Evolutionary conservation across 2,888 invertebrate species (phyloP).

Genomic region (Nymphalis urticae): DNA sequence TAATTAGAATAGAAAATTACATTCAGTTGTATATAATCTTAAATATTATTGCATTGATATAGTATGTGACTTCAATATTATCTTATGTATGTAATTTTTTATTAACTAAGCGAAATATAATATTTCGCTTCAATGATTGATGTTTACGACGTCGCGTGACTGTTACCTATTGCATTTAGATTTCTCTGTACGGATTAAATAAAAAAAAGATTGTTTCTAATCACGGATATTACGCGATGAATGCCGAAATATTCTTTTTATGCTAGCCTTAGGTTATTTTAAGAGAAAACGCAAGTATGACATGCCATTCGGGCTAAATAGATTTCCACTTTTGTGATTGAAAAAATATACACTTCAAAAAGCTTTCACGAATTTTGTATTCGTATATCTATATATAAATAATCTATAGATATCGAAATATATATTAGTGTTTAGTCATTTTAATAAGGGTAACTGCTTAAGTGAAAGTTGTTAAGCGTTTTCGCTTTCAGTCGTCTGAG

Average conservation of each 20-base stretch:
- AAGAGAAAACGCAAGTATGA: slow-evolving; percentile 55
- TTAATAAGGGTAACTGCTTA: slow-evolving; percentile 1
- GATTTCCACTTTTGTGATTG: slow-evolving; percentile 30
- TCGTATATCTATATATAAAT: too few species aligned
- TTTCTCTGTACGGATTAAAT: slow-evolving; percentile 55
- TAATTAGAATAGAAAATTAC: slow-evolving; percentile 11
- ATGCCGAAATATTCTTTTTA: slow-evolving; percentile 59
- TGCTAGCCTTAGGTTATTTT: slow-evolving; percentile 53
- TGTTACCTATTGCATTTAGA: slow-evolving; percentile 60
- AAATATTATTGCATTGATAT: not conserved
- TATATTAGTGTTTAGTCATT: not conserved
- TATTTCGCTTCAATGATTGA: slow-evolving; percentile 20
- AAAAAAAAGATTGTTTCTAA: slow-evolving; percentile 70
- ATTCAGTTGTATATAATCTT: not conserved
- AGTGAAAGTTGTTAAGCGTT: slow-evolving; percentile 7
- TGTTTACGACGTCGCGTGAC: slow-evolving; percentile 59
- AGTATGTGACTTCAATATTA: not conserved
- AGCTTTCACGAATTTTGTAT: too few species aligned
- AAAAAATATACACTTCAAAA: too few species aligned
- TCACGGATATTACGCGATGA: slow-evolving; percentile 63
- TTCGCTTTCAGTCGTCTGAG: slow-evolving; percentile 2
- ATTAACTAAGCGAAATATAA: slow-evolving; percentile 22
- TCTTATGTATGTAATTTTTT: slow-evolving; percentile 2
- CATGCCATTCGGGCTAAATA: slow-evolving; percentile 56
- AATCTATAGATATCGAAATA: too few species aligned